Evolutionary conservation across 1,140 invertebrate genomes (phyloP), one percentile per base, ranked within the genome.

Genomic region (Papilio polytes): DNA sequence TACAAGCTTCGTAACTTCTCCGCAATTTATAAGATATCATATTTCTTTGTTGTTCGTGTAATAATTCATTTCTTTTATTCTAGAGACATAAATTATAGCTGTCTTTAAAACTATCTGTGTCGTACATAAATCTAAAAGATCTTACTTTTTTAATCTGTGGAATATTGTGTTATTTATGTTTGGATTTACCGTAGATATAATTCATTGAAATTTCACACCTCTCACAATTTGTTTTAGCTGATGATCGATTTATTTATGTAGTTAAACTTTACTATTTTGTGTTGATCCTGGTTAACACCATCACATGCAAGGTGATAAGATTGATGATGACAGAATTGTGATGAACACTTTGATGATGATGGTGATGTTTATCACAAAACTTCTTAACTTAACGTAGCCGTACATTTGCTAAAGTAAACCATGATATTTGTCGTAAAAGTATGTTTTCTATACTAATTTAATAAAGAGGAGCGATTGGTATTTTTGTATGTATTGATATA

Each of bases 81-180:
- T 26, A 63, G 15, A 59, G 63, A 66, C 63, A 66, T 66, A 66
- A 66, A 66, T 66, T 66, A 26, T 36, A 66, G 63, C 63, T 66
- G 63, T 66, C 63, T 36, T 66, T 66, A 66, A 66, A 66, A 66
- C 63, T 66, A 66, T 26, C 59, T 66, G 26, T 66, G 63, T 31
- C 63, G 26, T 70, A 31, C 26, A 70, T 70, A 70, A 70, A 70
- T 70, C 63, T 31, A 70, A 70, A 31, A 26, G 59, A 20, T 22
- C 59, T 63, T 63, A 70, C 63, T 70, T 70, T 31, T 70, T 70
- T 70, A 70, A 31, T 22, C 59, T 31, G 26, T 31, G 22, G 31
- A 15, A 70, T 70, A 70, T 70, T 70, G 22, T 31, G 12, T 70
- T 36, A 70, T 15, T 13, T 6, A 70, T 66, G 0, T 10, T 53